phyloP scores from a whole-genome alignment of 2,113 vertebrate genomes.

The Chitala chitala region DNA sequence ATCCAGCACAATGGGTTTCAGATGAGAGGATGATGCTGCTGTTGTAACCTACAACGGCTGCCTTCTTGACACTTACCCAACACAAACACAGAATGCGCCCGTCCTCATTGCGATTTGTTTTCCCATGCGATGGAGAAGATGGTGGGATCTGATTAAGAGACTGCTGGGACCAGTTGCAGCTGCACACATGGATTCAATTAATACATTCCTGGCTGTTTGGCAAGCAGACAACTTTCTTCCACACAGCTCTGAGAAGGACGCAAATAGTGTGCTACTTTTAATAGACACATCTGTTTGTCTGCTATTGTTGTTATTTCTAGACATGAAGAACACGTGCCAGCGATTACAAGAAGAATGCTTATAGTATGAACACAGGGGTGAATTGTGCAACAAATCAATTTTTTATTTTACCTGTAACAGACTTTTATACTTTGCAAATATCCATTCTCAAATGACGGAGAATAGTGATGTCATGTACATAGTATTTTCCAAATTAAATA shows the following conservation, averaged over 20 bases:
- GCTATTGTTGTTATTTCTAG: slow-evolving; percentile 5
- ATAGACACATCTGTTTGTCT: slow-evolving; percentile 13
- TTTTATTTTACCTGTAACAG: neutral
- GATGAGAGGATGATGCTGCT: neutral
- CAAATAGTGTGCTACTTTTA: neutral
- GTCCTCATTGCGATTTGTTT: neutral
- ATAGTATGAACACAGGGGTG: neutral
- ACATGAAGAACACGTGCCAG: neutral
- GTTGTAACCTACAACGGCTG: neutral
- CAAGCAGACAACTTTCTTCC: neutral
- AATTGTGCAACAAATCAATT: neutral
- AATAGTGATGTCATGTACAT: too few species aligned
- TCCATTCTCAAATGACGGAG: too few species aligned
- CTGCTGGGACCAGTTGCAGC: neutral
- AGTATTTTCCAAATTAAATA: too few species aligned
- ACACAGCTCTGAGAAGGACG: neutral
- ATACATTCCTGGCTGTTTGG: slow-evolving; percentile 14
- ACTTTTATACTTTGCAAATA: neutral
- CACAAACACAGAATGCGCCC: neutral
- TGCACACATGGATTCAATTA: slow-evolving; percentile 26
- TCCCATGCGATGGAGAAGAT: neutral
- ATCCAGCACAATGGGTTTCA: neutral
- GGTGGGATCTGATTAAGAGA: slow-evolving; percentile 1
- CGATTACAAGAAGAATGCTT: neutral
- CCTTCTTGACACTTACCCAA: neutral